Percentiles rank a stretch among this genome's conserved stretches.
Evolutionary conservation across 2,797 vertebrate species (phyloP).

Genomic region (Cryptoprocta ferox): DNA sequence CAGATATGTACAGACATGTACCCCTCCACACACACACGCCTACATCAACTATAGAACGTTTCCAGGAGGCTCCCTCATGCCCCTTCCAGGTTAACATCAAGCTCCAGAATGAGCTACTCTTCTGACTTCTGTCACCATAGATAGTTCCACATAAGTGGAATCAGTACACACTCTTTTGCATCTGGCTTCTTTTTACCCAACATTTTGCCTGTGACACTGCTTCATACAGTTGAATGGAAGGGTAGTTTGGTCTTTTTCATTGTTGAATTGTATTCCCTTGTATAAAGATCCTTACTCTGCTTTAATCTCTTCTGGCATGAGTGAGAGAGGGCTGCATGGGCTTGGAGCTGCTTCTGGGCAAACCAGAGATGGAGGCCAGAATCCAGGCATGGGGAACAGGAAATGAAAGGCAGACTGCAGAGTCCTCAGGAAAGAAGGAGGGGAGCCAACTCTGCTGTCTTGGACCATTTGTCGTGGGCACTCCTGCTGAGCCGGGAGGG

Average conservation of each 20-base stretch:
- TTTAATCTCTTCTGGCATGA: not conserved
- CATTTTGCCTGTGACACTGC: not conserved
- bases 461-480: not conserved
- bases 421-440: not conserved
- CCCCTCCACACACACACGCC: accelerated
- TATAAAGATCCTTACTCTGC: not conserved
- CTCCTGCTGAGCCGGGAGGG: constrained; percentile 2
- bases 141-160: too few species aligned
- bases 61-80: not conserved
- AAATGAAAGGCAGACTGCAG: not conserved
- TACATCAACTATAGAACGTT: not conserved
- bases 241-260: not conserved
- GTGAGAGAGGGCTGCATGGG: not conserved
- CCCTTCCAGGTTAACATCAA: not conserved
- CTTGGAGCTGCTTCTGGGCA: not conserved
- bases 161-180: not conserved
- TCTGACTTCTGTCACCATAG: not conserved
- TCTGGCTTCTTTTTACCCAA: not conserved
- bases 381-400: not conserved
- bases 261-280: not conserved
- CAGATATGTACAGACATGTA: not conserved
- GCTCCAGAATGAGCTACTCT: not conserved
- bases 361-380: not conserved
- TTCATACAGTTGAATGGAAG: not conserved
- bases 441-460: not conserved